phyloP scores from a whole-genome alignment of 92 coral and sea anemone species.

The Epizoanthus fatuus region DNA sequence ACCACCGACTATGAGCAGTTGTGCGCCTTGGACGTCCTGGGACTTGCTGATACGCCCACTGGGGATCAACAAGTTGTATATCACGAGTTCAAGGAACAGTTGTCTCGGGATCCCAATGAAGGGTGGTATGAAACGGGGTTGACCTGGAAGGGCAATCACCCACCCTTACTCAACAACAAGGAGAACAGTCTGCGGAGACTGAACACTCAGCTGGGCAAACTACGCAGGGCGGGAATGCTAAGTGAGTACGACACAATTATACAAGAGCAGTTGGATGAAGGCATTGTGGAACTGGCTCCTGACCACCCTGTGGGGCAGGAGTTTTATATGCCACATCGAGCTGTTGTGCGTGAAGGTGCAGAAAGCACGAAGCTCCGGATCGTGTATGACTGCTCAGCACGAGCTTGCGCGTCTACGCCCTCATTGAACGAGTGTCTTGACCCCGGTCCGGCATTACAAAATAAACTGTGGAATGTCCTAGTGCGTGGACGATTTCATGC shows the following conservation, averaged over 20 bases:
- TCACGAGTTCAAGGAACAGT: too few species aligned
- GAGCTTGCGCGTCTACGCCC: conserved; percentile 8
- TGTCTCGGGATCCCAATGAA: not conserved
- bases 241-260: too few species aligned
- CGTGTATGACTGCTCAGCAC: conserved; percentile 23
- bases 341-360: conserved; percentile 17
- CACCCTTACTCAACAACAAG: too few species aligned
- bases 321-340: not conserved
- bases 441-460: not conserved
- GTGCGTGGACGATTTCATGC: conserved; percentile 17
- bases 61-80: conserved; percentile 43
- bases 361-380: conserved; percentile 2
- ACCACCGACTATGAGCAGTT: conserved; percentile 36
- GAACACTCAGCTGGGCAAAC: too few species aligned
- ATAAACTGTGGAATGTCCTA: conserved; percentile 26
- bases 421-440: conserved; percentile 34
- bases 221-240: too few species aligned
- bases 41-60: conserved; percentile 40
- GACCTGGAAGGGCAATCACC: conserved; percentile 39
- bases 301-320: too few species aligned
- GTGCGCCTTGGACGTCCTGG: conserved; percentile 54
- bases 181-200: too few species aligned
- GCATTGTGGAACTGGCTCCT: too few species aligned
- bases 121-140: conserved; percentile 44
- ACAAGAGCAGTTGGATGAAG: too few species aligned